phyloP scores from a whole-genome alignment of 2,113 vertebrate species.

The Nyctereutes procyonoides region DNA sequence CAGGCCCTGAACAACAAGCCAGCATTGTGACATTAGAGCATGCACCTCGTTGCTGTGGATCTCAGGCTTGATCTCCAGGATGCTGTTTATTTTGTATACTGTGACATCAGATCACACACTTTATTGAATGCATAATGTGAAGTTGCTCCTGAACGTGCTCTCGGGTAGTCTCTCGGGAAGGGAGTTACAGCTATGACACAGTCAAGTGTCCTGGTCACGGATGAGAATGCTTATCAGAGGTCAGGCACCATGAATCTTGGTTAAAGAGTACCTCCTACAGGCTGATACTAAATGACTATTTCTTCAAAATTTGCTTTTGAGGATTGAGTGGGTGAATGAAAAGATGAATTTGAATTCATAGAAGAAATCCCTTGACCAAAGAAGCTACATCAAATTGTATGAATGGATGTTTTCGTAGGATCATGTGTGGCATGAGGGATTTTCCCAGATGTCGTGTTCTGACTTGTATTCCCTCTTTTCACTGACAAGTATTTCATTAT shows the following conservation, averaged over 20 bases:
- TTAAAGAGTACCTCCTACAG: neutral
- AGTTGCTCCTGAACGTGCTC: neutral
- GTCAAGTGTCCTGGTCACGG: neutral
- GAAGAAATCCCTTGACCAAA: neutral
- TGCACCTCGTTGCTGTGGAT: neutral
- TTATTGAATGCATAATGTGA: neutral
- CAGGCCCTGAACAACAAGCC: conserved; percentile 77
- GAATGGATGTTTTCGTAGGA: neutral
- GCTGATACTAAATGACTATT: neutral
- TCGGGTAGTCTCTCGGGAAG: neutral
- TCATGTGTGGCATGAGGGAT: neutral
- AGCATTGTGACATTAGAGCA: conserved; percentile 72
- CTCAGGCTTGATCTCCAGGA: neutral
- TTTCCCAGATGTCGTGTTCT: neutral
- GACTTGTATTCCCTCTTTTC: neutral
- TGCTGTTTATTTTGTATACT: neutral
- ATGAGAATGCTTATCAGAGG: too few relatives aligned
- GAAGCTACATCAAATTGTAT: neutral
- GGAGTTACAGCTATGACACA: neutral
- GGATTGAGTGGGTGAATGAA: fast-evolving
- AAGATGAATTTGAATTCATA: neutral
- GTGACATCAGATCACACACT: neutral
- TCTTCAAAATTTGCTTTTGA: neutral
- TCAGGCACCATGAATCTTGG: fast-evolving
- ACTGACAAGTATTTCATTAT: neutral